Evolutionary conservation across 2,113 vertebrate genomes (phyloP), one percentile per base, ranked within the genome.

Genomic region (Varanus salvator): DNA sequence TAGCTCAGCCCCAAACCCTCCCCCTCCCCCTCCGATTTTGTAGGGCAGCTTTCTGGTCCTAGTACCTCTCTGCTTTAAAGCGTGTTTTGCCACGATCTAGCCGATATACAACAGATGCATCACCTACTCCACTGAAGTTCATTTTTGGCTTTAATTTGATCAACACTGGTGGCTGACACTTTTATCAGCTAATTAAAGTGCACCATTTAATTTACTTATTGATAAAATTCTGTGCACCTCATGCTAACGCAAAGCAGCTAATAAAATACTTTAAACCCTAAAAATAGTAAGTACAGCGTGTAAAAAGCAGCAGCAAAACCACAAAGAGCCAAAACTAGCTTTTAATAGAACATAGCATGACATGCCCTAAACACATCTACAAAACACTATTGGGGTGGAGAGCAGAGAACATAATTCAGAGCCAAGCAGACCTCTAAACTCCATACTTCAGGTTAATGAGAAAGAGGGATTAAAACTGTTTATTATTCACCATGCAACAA

Each of bases 381-480:
- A 48, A 75, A 29, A 83, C 50, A 57, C 19, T 54, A 29, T 57
- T 75, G 25, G 52, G 17, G 31, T 31, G 5, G 17, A 23, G 27
- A 74, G 15, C 64, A 81, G 1, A 84, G 50, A 81, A 29, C 71
- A 29, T 64, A 87, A 60, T 91, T 29, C 87, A 7, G 0, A 57
- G 78, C 44, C 85, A 38, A 71, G 69, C 23, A 86, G 57, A 23
- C 4, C 44, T 87, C 94, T 84, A 92, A 82, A 38, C 34, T 75
- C 54, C 50, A 27, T 8, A 64, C 15, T 54, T 15, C 31, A 77
- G 90, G 86, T 52, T 60, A 78, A 12, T 48, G 38, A 77, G 57
- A 25, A 66, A 48, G 9, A 27, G 21, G 29, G 38, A 2, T 44
- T 83, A 83, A 71, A 90, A 85, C 87, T 3, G 80, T 84, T 85